phyloP scores from a whole-genome alignment of 1,140 invertebrate genomes.

The Hyphantria cunea region DNA sequence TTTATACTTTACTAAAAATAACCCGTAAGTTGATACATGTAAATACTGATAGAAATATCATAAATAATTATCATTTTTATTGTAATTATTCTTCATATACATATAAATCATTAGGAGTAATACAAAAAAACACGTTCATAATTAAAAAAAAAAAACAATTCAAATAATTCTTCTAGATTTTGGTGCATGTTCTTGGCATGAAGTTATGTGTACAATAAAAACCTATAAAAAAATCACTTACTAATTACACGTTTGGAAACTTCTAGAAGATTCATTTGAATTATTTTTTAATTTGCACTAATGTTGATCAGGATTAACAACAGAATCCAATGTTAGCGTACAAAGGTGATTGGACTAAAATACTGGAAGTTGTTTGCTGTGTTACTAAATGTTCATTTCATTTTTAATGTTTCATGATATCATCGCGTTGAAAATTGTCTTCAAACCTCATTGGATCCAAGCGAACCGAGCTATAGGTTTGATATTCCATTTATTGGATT shows the following conservation, averaged over 20 bases:
- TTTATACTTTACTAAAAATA: no score
- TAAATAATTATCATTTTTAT: no score
- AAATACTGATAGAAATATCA: no score
- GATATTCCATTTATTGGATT: conserved; percentile 73
- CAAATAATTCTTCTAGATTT: conserved; percentile 13
- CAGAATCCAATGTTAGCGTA: neutral
- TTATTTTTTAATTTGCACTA: neutral
- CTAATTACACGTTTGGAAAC: neutral
- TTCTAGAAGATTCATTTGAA: conserved; percentile 11
- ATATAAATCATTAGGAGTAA: no score
- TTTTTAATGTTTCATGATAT: conserved; percentile 77
- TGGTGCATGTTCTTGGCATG: neutral
- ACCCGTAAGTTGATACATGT: no score
- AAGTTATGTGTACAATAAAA: neutral
- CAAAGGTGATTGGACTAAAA: no score
- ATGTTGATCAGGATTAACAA: no score
- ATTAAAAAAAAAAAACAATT: neutral
- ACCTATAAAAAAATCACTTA: neutral
- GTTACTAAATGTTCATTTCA: conserved; percentile 57
- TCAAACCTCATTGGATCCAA: conserved; percentile 61
- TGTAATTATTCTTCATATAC: no score
- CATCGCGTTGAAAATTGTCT: conserved; percentile 63
- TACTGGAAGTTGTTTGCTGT: no score
- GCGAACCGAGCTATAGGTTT: conserved; percentile 79
- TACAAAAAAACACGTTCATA: neutral